A percentile compares a stretch with the other conserved stretches of the same genome.
These are phyloP conservation scores for Puffinus mauretanicus DNA, from an alignment of 2,113 vertebrate genomes.

Conservation along the genomic window DNA sequence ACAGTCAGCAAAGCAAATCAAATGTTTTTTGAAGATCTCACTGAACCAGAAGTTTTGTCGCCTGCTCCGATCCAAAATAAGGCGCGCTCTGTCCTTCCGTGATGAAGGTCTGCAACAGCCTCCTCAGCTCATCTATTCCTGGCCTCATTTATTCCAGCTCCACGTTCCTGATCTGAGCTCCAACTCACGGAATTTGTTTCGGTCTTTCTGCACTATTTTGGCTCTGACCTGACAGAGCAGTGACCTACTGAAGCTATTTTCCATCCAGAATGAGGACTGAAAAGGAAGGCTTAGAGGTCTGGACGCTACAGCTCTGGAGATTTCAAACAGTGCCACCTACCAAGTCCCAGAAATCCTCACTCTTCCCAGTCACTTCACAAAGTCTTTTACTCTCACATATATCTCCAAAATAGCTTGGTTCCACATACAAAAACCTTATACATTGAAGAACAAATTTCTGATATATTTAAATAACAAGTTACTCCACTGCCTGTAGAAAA, in stretches of 20 bases:
- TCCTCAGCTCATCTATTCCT: neutral
- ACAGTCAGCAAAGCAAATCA: neutral
- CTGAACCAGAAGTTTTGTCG: neutral
- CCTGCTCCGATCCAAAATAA: neutral
- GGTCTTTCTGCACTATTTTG: neutral
- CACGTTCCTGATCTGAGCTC: neutral
- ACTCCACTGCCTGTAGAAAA: neutral
- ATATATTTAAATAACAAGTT: conserved; percentile 3
- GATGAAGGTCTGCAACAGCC: neutral
- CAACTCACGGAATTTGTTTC: neutral
- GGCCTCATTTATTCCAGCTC: neutral
- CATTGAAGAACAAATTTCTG: neutral
- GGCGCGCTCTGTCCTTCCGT: neutral
- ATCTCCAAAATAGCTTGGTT: neutral
- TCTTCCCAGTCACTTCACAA: neutral
- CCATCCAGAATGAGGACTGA: neutral
- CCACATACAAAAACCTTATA: neutral
- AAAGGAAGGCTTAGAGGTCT: neutral
- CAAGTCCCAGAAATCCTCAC: neutral
- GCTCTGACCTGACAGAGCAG: neutral
- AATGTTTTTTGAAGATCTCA: neutral
- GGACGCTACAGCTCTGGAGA: neutral
- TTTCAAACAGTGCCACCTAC: conserved; percentile 52
- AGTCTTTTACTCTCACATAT: neutral
- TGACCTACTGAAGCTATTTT: conserved; percentile 7